A percentile compares a stretch with the other conserved stretches of the same genome.
Conservation (phyloP, 2,797 vertebrate genomes). For the Fringilla coelebs region DNA sequence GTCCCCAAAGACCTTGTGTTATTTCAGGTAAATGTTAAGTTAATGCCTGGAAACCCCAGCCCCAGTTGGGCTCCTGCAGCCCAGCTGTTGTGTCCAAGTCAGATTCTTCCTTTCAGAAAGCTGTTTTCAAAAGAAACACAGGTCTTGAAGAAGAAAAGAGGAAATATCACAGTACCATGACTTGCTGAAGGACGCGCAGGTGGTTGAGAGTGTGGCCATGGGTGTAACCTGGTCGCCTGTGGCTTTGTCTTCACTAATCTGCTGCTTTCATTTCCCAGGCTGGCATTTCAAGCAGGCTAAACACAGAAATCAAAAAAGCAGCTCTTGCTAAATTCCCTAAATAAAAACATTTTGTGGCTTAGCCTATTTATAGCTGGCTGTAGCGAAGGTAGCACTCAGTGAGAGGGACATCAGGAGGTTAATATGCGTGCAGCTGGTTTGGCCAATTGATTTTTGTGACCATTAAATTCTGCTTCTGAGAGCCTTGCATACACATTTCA, state of each 20-base stretch:
- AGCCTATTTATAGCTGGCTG: slow-evolving; percentile 32
- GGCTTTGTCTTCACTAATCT: not conserved
- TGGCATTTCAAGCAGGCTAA: not conserved
- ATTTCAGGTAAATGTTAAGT: not conserved
- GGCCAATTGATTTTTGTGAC: slow-evolving; percentile 63
- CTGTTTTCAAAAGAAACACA: not conserved
- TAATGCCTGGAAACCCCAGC: not conserved
- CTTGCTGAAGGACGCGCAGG: not conserved
- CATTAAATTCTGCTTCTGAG: slow-evolving; percentile 58
- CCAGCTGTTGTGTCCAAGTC: not conserved
- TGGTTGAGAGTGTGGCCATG: not conserved
- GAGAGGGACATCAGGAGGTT: slow-evolving; percentile 34
- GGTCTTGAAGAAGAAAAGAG: not conserved
- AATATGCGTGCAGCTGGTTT: slow-evolving; percentile 45
- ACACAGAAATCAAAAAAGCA: not conserved
- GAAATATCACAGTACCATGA: not conserved
- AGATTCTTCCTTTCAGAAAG: not conserved
- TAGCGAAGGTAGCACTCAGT: not conserved
- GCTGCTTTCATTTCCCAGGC: not conserved
- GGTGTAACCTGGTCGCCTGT: not conserved
- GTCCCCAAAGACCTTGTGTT: not conserved
- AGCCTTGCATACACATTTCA: slow-evolving; percentile 4
- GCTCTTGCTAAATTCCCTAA: not conserved
- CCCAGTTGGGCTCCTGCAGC: not conserved
- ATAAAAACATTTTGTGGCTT: not conserved